phyloP scores from a whole-genome alignment of 2,113 vertebrate genomes.

The Lagenorhynchus albirostris region DNA sequence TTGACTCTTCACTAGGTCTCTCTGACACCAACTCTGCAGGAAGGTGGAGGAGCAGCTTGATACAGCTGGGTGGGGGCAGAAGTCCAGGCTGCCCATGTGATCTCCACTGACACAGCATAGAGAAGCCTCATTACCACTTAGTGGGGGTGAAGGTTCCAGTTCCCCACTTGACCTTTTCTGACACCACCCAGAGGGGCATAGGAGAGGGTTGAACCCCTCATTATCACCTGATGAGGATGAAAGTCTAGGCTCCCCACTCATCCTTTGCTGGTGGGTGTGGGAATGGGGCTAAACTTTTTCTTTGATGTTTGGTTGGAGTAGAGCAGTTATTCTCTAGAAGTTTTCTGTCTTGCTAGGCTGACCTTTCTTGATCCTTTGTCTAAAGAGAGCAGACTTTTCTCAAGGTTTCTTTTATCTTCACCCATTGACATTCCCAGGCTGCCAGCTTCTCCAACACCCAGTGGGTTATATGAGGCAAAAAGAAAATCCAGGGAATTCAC shows the following conservation, averaged over 20 bases:
- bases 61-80: not conserved
- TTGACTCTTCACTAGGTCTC: not conserved
- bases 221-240: not conserved
- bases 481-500: not conserved
- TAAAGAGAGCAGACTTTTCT: not conserved
- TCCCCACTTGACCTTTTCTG: not conserved
- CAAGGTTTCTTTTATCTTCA: not conserved
- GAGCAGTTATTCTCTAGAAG: not conserved
- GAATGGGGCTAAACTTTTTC: not conserved
- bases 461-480: not conserved
- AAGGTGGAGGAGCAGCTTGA: not conserved
- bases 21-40: not conserved
- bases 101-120: not conserved
- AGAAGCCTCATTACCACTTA: not conserved
- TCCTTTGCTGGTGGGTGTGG: not conserved
- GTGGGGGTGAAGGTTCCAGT: not conserved
- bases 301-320: not conserved
- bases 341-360: not conserved
- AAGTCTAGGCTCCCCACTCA: not conserved
- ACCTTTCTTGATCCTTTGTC: not conserved
- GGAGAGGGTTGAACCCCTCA: not conserved
- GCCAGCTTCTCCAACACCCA: not conserved
- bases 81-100: not conserved
- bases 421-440: not conserved
- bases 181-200: too few relatives aligned